phyloP scores from a whole-genome alignment of 2,797 vertebrate genomes.

The Antennarius maculatus region DNA sequence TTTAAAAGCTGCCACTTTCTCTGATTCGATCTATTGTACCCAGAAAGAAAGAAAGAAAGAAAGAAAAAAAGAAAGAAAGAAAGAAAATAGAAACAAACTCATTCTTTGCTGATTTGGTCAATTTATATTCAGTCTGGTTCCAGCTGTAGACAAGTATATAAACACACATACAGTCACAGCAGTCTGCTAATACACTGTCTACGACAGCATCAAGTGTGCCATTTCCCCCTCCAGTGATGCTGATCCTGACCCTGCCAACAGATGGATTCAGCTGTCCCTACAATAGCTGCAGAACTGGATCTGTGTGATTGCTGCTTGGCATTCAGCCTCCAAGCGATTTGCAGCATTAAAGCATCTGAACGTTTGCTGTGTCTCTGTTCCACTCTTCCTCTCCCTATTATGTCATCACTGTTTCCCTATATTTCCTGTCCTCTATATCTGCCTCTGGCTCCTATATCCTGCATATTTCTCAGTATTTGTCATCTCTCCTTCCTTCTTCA shows the following conservation, averaged over 20 bases:
- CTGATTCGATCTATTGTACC: too few relatives aligned
- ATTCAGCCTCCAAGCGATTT: constrained; percentile 57
- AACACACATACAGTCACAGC: not conserved
- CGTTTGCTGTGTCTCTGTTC: constrained; percentile 11
- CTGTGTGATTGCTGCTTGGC: constrained; percentile 38
- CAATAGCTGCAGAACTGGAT: constrained; percentile 42
- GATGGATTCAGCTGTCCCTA: constrained; percentile 43
- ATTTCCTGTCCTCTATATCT: constrained; percentile 1
- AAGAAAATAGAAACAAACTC: not conserved
- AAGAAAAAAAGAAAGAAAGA: too few relatives aligned
- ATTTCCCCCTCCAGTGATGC: constrained; percentile 45
- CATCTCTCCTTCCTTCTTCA: not conserved
- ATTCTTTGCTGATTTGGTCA: too few relatives aligned
- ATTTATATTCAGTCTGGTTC: too few relatives aligned
- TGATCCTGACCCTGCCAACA: constrained; percentile 42
- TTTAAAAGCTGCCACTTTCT: too few relatives aligned
- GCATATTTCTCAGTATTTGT: not conserved
- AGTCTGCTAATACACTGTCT: constrained; percentile 36
- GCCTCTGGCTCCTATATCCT: not conserved
- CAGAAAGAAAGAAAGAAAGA: too few relatives aligned
- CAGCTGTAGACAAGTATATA: too few relatives aligned
- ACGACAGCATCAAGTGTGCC: constrained; percentile 30
- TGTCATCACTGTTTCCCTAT: constrained; percentile 14
- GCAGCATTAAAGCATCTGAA: constrained; percentile 49
- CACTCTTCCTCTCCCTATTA: not conserved